Evolutionary conservation across 2,888 invertebrate species (phyloP).

Genomic region (Cerastis leucographa): DNA sequence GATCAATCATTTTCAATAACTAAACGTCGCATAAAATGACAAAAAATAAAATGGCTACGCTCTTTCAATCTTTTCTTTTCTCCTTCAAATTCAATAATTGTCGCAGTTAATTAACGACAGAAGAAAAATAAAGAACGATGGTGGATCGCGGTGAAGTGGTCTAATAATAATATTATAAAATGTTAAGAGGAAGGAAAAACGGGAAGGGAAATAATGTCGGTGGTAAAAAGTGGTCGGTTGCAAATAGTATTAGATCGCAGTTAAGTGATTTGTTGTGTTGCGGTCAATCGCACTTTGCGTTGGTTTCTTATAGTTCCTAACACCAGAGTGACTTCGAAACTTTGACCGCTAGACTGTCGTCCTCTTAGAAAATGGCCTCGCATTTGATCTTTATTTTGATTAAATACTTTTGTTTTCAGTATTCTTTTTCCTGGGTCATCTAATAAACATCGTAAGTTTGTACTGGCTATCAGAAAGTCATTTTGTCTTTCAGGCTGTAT

Average conservation of each 20-base stretch:
- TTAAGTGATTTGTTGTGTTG: constrained; percentile 89
- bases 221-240: constrained; percentile 72
- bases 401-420: constrained; percentile 5
- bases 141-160: constrained; percentile 59
- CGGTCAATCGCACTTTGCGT: constrained; percentile 83
- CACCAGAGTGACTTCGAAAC: constrained; percentile 78
- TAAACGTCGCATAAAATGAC: constrained; percentile 50
- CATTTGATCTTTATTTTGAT: constrained; percentile 40
- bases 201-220: constrained; percentile 61
- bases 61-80: constrained; percentile 21
- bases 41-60: constrained; percentile 45
- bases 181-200: constrained; percentile 65
- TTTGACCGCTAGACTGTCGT: constrained; percentile 57
- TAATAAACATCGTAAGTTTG: not conserved
- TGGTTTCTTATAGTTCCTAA: constrained; percentile 77
- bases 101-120: constrained; percentile 53
- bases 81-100: constrained; percentile 44
- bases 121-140: constrained; percentile 44
- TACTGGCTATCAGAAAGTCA: not conserved
- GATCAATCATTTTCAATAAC: constrained; percentile 67
- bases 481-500: not conserved
- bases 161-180: constrained; percentile 67
- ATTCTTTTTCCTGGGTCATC: not conserved
- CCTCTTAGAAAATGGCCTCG: constrained; percentile 32
- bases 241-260: constrained; percentile 78